Evolutionary conservation across 2,113 vertebrate species (phyloP).

Genomic region (Cottus gobio): DNA sequence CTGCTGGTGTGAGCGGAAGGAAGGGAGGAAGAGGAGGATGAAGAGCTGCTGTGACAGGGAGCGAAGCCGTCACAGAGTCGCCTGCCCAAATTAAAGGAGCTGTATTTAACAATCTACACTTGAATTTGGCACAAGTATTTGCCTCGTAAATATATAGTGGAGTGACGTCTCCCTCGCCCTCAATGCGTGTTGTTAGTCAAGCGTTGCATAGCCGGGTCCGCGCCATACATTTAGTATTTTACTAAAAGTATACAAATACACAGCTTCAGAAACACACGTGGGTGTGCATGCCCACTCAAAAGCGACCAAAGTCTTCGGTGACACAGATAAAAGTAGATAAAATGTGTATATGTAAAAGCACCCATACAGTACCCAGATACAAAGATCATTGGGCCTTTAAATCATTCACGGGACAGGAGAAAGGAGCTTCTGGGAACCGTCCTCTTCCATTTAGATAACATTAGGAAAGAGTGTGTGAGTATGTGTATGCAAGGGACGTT

Average conservation of each 20-base stretch:
- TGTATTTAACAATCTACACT: neutral
- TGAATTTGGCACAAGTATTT: neutral
- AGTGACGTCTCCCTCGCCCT: neutral
- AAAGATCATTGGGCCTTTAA: neutral
- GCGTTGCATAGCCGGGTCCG: no score
- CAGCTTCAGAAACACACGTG: neutral
- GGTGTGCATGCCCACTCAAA: neutral
- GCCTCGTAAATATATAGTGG: neutral
- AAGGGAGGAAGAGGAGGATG: constrained; percentile 50
- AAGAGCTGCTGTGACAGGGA: constrained; percentile 63
- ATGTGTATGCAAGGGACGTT: constrained; percentile 34
- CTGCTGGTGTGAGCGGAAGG: constrained; percentile 74
- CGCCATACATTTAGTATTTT: no score
- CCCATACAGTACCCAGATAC: no score
- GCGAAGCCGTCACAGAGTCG: constrained; percentile 47
- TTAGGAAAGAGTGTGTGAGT: constrained; percentile 19
- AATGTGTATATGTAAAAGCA: neutral
- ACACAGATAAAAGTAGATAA: neutral
- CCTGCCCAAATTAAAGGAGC: constrained; percentile 30
- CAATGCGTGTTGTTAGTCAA: neutral
- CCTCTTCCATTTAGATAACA: constrained; percentile 49
- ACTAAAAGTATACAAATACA: neutral
- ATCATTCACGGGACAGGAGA: constrained; percentile 55
- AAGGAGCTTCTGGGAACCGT: constrained; percentile 38
- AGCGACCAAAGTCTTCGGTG: neutral